Base-by-base conservation (phyloP, 2,797 vertebrate species). In the Esox masquinongy region DNA sequence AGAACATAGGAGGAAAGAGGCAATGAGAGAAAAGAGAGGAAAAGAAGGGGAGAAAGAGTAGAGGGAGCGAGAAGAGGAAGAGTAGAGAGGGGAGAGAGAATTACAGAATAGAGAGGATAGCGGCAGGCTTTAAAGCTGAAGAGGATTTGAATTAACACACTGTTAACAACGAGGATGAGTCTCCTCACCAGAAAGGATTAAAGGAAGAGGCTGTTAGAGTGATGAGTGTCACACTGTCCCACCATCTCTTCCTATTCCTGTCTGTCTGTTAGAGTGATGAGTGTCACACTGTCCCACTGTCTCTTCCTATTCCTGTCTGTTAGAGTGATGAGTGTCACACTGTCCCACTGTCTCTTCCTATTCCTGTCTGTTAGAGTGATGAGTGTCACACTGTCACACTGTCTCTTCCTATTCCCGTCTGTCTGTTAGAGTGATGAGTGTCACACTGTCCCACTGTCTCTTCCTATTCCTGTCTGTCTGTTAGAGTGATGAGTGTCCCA, bases 121-220 rank as follows among this genome's bases (percentile, higher is more conserved):
- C 63, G 24, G 50, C 50, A 61, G 26, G 17, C 34, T n/a, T 51
- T 53, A 22, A 50, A 77, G 76, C 76, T 81, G 68, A 80, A 83
- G 53, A 77, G 84, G 81, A 88, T 86, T 86, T 86, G 72, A 87
- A 86, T 89, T 79, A 85, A 79, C 75, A 85, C 83, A 74, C 82
- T 74, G 84, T 86, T 85, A 87, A 84, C 87, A 85, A 82, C 79
- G 66, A 64, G 79, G 82, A 87, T 83, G 81, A 86, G 64, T 83
- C 77, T 82, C 79, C 74, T 72, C 76, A 81, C 84, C 80, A 81
- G 73, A 79, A 61, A 39, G 81, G 84, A 88, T 88, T 86, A 83
- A 76, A 71, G 59, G 29, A 79, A 72, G 80, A 66, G 75, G 4
- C 22, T 64, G 70, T 75, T 70, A 68, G 76, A 75, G 77, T 51